phyloP scores from a whole-genome alignment of 1,140 invertebrate species.

The Chymomyza costata region DNA sequence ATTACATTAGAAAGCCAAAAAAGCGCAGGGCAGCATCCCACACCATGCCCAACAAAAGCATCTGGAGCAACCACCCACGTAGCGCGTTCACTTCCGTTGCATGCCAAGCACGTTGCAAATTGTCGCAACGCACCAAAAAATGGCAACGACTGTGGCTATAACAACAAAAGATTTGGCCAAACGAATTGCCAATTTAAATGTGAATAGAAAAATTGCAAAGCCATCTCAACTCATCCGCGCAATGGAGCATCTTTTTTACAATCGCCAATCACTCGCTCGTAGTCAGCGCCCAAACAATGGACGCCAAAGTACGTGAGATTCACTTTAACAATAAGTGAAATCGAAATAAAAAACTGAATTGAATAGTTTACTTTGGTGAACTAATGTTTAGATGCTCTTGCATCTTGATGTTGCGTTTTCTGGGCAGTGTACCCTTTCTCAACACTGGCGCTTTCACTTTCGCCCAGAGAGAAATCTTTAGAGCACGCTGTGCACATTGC shows the following conservation, averaged over 20 bases:
- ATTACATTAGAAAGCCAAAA: conserved; percentile 61
- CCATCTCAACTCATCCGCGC: conserved; percentile 5
- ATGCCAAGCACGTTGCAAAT: conserved; percentile 72
- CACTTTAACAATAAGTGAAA: no score
- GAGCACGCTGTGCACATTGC: no score
- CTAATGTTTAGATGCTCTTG: no score
- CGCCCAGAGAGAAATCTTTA: no score
- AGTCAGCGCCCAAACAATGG: conserved; percentile 31
- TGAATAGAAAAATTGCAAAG: conserved; percentile 70
- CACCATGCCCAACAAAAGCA: neutral
- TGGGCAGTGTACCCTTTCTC: no score
- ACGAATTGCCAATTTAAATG: conserved; percentile 71
- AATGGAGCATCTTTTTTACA: conserved; percentile 29
- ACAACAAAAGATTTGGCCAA: conserved; percentile 60
- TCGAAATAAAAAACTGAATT: no score
- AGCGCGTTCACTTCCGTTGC: conserved; percentile 60
- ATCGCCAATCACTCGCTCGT: conserved; percentile 60
- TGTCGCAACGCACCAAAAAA: conserved; percentile 55
- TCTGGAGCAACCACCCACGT: conserved; percentile 44
- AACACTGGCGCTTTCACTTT: no score
- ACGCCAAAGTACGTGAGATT: neutral
- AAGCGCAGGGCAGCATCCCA: conserved; percentile 10
- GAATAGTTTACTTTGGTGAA: no score
- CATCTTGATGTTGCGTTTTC: no score
- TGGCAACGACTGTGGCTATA: conserved; percentile 16